phyloP scores from a whole-genome alignment of 2,888 invertebrate genomes.

The Nephrotoma appendiculata region DNA sequence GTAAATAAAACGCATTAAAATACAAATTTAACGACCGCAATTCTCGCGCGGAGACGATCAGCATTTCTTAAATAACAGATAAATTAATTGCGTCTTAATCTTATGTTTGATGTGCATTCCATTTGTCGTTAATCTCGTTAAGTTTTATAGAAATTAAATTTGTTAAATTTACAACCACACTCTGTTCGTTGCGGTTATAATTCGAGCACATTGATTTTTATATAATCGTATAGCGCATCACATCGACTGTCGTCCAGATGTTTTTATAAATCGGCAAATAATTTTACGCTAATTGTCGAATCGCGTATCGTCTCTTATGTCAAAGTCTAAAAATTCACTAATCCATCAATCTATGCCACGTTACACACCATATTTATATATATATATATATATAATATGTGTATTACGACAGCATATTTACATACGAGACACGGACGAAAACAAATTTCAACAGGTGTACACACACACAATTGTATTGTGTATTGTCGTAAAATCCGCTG shows the following conservation, averaged over 20 bases:
- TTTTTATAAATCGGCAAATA: background rate
- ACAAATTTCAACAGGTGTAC: background rate
- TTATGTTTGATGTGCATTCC: background rate
- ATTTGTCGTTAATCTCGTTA: background rate
- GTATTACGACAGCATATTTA: background rate
- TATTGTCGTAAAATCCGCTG: background rate
- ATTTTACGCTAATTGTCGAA: background rate
- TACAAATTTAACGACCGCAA: background rate
- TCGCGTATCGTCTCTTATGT: background rate
- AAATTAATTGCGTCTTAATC: background rate
- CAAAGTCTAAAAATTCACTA: background rate
- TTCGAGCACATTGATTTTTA: background rate
- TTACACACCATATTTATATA: background rate
- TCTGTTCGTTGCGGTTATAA: background rate
- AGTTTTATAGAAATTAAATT: background rate
- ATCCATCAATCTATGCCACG: background rate
- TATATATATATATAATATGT: background rate
- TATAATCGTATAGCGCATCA: no score
- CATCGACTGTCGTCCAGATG: background rate
- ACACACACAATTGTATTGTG: background rate
- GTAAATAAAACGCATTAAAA: background rate
- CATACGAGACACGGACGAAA: background rate
- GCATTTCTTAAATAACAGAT: background rate
- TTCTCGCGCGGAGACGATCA: background rate
- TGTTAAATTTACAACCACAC: background rate